Conservation (phyloP, 2,797 vertebrate genomes). For the Aselliscus stoliczkanus region DNA sequence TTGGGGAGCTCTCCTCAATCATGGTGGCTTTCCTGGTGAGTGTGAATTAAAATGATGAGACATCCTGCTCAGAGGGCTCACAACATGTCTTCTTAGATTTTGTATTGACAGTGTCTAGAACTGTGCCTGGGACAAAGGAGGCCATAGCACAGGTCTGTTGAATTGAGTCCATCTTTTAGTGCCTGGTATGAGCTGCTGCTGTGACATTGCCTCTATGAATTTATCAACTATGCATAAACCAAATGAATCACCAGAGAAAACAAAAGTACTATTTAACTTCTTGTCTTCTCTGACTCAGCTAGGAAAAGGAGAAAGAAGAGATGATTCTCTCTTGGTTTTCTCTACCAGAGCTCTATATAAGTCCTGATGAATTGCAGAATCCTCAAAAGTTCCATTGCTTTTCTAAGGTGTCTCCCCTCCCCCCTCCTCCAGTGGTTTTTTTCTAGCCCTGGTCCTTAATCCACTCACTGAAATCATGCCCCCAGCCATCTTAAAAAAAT, state of each 20-base stretch:
- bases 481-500: conserved; percentile 56
- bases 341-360: not conserved
- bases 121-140: not conserved
- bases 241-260: not conserved
- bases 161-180: not conserved
- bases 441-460: conserved; percentile 13
- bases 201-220: not conserved
- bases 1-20: not conserved
- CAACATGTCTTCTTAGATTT: not conserved
- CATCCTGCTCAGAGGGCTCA: not conserved
- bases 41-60: not conserved
- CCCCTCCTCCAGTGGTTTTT: not conserved
- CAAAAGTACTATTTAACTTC: not conserved
- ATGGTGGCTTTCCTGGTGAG: not conserved
- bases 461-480: conserved; percentile 52
- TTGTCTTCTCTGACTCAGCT: not conserved
- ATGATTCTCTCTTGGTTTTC: not conserved
- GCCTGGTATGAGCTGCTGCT: not conserved
- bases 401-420: not conserved
- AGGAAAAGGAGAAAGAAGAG: not conserved
- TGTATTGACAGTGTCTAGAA: not conserved
- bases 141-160: not conserved
- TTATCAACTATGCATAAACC: not conserved
- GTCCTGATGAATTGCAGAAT: not conserved
- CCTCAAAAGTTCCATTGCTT: not conserved